phyloP scores from a whole-genome alignment of 2,888 invertebrate genomes.

The Leuctra nigra region DNA sequence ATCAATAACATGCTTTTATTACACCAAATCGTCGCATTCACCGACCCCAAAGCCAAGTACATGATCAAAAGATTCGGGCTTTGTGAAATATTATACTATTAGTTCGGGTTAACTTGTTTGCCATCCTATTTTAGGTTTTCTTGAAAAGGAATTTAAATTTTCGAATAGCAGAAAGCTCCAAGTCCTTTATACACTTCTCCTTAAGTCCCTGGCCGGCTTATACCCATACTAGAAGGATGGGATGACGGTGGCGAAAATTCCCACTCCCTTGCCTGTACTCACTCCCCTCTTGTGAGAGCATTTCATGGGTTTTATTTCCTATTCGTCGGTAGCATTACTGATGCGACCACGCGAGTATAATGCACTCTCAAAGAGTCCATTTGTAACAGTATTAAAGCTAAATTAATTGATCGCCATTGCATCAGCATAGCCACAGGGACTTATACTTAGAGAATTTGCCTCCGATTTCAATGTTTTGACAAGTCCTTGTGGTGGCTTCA shows the following conservation, averaged over 20 bases:
- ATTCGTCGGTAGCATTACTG: slow-evolving; percentile 22
- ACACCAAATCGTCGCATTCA: not conserved
- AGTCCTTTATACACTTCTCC: too few species aligned
- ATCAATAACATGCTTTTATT: too few species aligned
- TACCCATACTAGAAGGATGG: too few species aligned
- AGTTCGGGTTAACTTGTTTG: slow-evolving; percentile 19
- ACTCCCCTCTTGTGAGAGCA: slow-evolving; percentile 15
- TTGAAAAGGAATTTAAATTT: slow-evolving; percentile 24
- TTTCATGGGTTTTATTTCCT: slow-evolving; percentile 25
- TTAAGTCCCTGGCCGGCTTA: too few species aligned
- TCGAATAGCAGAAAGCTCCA: too few species aligned
- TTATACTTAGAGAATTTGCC: too few species aligned
- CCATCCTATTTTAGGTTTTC: slow-evolving; percentile 15
- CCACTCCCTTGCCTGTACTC: slow-evolving; percentile 14
- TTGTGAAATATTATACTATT: slow-evolving; percentile 26
- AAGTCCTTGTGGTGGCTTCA: too few species aligned
- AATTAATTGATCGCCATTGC: slow-evolving; percentile 6
- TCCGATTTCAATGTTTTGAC: too few species aligned
- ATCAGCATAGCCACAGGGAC: too few species aligned
- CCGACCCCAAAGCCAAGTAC: slow-evolving; percentile 11
- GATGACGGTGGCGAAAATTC: slow-evolving; percentile 20
- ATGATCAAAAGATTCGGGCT: slow-evolving; percentile 23
- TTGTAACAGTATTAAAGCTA: slow-evolving; percentile 24
- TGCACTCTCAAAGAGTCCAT: slow-evolving; percentile 25
- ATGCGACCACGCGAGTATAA: slow-evolving; percentile 24